Evolutionary conservation across 1,140 invertebrate species (phyloP).

Genomic region (Caenorhabditis elegans): WBcel235 BX284602.5:8757501-8758000

Average conservation of each 20-base stretch:
- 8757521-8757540: neutral
- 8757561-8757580: conserved; percentile 61
- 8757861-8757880: conserved; percentile 43
- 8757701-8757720: conserved; percentile 51
- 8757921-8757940: neutral
- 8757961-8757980: neutral
- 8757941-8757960: neutral
- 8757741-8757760: conserved; percentile 12
- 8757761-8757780: conserved; percentile 24
- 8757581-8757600: conserved; percentile 53
- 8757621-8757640: neutral
- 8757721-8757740: conserved; percentile 58
- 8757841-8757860: conserved; percentile 55
- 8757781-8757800: conserved; percentile 41
- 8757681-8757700: too few species aligned
- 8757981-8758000: conserved; percentile 34
- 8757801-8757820: conserved; percentile 33
- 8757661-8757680: conserved; percentile 49
- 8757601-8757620: conserved; percentile 59
- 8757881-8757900: conserved; percentile 30
- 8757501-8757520: too few species aligned
- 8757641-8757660: conserved; percentile 27
- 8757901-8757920: neutral
- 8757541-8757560: conserved; percentile 54
- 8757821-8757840: conserved; percentile 63